Percentiles rank a stretch among this genome's conserved stretches.
These are phyloP conservation scores for Glossophaga mutica DNA, from an alignment of 2,797 vertebrate species.

Conservation along the genomic window DNA sequence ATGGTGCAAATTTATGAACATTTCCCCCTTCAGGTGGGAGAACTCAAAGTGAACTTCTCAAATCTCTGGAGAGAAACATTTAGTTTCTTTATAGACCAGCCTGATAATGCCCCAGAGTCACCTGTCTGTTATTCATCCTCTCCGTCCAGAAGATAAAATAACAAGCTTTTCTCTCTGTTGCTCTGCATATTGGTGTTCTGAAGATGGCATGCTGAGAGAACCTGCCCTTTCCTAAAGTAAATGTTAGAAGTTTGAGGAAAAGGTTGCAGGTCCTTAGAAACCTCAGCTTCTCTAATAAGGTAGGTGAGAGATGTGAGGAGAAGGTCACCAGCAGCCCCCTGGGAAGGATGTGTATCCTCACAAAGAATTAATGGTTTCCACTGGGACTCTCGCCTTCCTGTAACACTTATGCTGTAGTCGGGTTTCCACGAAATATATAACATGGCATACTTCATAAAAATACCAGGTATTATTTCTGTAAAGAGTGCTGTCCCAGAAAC, in stretches of 20 bases:
- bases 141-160: slow-evolving; percentile 32
- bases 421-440: not conserved
- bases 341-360: not conserved
- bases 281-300: slow-evolving; percentile 48
- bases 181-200: not conserved
- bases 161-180: not conserved
- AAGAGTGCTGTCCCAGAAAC: not conserved
- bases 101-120: not conserved
- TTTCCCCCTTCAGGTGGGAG: not conserved
- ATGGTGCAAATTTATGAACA: not conserved
- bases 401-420: not conserved
- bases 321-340: not conserved
- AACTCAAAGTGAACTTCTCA: not conserved
- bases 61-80: not conserved
- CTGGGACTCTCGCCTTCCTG: not conserved
- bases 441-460: not conserved
- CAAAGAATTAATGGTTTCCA: not conserved
- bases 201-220: slow-evolving; percentile 13
- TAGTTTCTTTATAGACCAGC: not conserved
- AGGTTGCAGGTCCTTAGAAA: not conserved
- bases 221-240: not conserved
- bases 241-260: slow-evolving; percentile 46
- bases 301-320: not conserved
- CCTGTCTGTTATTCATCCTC: not conserved
- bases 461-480: not conserved